Base-by-base conservation (phyloP, 2,113 vertebrate species). In the Willisornis vidua region DNA sequence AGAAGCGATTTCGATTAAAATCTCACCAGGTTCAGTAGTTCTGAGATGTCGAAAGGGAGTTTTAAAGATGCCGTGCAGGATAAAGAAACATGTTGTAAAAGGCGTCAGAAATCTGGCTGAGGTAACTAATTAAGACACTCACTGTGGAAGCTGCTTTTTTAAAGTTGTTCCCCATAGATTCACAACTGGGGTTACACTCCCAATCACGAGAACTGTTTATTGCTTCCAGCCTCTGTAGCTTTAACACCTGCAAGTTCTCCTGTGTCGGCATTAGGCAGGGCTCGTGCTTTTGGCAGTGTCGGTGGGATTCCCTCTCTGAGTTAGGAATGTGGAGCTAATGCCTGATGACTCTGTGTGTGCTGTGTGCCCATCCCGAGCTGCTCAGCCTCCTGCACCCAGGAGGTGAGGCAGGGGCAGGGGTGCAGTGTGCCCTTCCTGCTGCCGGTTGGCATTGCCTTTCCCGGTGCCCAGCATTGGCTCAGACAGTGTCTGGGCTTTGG, bases 11-110 rank as follows among this genome's bases (percentile, higher is more conserved):
- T 90, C 96, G 88, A 88, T 96, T 97, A 96, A 92, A 93, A 73
- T 97, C 93, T 93, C 96, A 78, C 95, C 85, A 89, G 96, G 96
- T 93, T 93, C 78, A 52, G 71, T 87, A 87, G 85, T 91, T 97
- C 20, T 6, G 54, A 88, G 75, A 70, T 5, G 20, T 28, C 45
- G 72, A 89, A 90, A 61, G 74, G 73, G 92, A 94, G 45, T 88
- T 95, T 59, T 84, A 87, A 91, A 94, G 92, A 83, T 76, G 75
- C 79, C 4, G 1, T 73, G 62, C 1, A 59, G 82, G 85, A 49
- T 88, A 85, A 75, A 79, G 76, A 55, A 90, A 37, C 51, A 63
- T 5, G 14, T 59, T 74, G 65, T 63, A 65, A 68, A 51, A 70
- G 87, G 68, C 33, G 14, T 17, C 61, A 90, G 79, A 54, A 63